Conservation (phyloP, 1,140 invertebrate species). For the Lordiphosa clarofinis region DNA sequence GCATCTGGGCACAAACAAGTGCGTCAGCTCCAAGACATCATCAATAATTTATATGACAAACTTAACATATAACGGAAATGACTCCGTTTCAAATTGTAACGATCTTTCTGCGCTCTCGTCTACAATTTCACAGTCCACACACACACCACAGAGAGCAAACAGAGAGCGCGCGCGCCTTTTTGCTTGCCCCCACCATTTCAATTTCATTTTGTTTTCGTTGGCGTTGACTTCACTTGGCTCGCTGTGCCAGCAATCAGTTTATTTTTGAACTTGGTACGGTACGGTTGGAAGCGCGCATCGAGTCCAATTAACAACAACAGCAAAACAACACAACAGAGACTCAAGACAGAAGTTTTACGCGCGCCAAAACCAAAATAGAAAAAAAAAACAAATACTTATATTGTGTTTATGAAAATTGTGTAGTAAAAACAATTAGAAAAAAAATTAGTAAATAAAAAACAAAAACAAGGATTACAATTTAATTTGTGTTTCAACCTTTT, state of each 20-base stretch:
- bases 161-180: background rate
- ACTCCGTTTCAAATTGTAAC: slow-evolving; percentile 5
- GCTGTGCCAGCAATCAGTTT: background rate
- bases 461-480: background rate
- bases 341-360: background rate
- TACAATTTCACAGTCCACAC: slow-evolving; percentile 9
- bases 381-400: slow-evolving; percentile 8
- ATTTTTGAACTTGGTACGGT: slow-evolving; percentile 3
- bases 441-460: background rate
- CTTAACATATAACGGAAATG: slow-evolving; percentile 6
- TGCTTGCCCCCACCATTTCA: background rate
- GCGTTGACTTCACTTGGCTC: background rate
- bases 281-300: slow-evolving; percentile 8
- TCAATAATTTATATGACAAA: slow-evolving; percentile 16
- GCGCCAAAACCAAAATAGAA: slow-evolving; percentile 28
- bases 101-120: slow-evolving; percentile 7
- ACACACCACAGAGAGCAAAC: background rate
- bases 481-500: background rate
- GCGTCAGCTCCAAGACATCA: background rate
- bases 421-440: too few relatives aligned
- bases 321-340: background rate
- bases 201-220: background rate
- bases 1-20: background rate
- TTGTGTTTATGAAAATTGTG: too few relatives aligned
- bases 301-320: background rate